Base-by-base conservation (phyloP, 2,888 invertebrate species). In the Ecdyonurus torrentis region DNA sequence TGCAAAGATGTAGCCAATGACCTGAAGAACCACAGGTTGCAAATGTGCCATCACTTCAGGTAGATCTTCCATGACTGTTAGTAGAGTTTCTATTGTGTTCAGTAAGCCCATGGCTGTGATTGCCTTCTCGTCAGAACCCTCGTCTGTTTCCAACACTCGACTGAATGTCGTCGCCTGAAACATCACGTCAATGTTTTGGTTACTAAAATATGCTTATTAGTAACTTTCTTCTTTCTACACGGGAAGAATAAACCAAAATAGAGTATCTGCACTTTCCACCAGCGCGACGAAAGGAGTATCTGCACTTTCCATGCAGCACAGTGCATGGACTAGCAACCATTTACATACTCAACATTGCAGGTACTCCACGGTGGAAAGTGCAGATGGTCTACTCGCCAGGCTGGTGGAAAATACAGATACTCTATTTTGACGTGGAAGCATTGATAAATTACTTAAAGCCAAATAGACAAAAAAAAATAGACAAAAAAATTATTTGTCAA, bases 91-190 rank as follows among this genome's bases (percentile, higher is more conserved):
- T 75, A 99, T 91, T 1, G 98, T 96, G 73, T 91, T 96, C 15
- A 99, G 78, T 25, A 99, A 79, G 22, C 97, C 96, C 91, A 98
- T 95, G 0, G 97, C 95, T 1, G 95, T 91, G 63, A 98, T 92
- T 5, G 96, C 94, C 72, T 94, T 95, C 74, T 98, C 97, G 70
- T 97, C 97, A 0, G 90, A 87, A 2, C 89, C 90, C 68, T 88
- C 87, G 70, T 91, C 90, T 0, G 87, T 87, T 72, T 90, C 89
- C 3, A 91, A 72, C 2, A 81, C 80, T 72, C 83, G 81, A 65
- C 85, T 87, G 72, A 91, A 91, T 2, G 91, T 91, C 0, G 85
- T 81, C 2, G 89, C 88, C 77, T 77, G 61, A n/a, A 68, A 65
- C 15, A n/a, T n/a, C n/a, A n/a, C n/a, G n/a, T n/a, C n/a, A n/a